Conservation (phyloP, 1,140 invertebrate genomes). For the Propsilocerus akamusi region DNA sequence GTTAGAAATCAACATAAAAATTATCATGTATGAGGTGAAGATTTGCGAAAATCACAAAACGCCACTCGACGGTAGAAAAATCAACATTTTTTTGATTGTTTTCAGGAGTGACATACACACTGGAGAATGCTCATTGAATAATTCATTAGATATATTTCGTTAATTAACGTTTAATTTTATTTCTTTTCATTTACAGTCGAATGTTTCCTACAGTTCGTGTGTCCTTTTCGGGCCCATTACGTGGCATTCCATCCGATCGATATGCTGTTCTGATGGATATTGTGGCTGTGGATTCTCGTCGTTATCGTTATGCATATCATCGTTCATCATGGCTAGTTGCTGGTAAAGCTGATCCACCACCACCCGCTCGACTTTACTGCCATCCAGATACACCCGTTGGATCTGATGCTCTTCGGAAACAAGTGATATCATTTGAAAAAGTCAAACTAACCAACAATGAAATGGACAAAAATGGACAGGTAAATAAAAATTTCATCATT, state of each 20-base stretch:
- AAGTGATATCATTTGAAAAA: conserved; percentile 98
- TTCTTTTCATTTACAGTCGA: conserved; percentile 43
- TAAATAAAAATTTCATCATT: conserved; percentile 30
- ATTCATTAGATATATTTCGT: too few species aligned
- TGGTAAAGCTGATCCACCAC: conserved; percentile 94
- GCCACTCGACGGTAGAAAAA: too few species aligned
- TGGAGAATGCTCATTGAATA: too few species aligned
- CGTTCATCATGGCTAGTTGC: conserved; percentile 95
- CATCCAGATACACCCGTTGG: conserved; percentile 97
- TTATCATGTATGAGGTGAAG: conserved; percentile 1
- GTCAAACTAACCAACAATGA: conserved; percentile 99
- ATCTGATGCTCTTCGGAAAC: conserved; percentile 87
- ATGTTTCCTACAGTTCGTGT: conserved; percentile 96
- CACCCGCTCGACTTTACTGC: conserved; percentile 79
- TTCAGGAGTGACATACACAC: too few species aligned
- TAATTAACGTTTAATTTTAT: conserved; percentile 12
- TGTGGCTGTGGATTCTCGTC: conserved; percentile 89
- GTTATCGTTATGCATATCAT: conserved; percentile 97
- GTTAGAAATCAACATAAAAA: background rate
- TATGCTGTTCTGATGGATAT: conserved; percentile 94
- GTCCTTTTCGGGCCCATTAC: conserved; percentile 67
- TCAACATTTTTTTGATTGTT: too few species aligned
- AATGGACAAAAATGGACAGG: conserved; percentile 96
- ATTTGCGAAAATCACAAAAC: background rate
- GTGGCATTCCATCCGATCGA: conserved; percentile 35